phyloP scores from a whole-genome alignment of 2,797 vertebrate genomes.

The Alca torda region DNA sequence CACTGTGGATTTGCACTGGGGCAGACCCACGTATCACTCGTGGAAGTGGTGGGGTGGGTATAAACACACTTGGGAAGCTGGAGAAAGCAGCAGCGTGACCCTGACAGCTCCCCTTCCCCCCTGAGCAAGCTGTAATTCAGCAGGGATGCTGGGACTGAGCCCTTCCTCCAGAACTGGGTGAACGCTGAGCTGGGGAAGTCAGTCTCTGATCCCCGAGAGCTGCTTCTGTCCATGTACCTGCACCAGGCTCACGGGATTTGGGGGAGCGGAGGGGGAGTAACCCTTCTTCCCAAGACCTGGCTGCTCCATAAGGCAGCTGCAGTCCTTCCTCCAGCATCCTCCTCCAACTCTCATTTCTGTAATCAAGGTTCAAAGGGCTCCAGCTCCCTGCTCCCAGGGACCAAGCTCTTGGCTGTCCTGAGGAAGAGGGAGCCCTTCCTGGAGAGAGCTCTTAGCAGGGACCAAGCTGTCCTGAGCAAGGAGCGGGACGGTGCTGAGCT shows the following conservation, averaged over 20 bases:
- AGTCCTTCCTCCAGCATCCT: slow-evolving; percentile 12
- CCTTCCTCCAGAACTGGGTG: neutral
- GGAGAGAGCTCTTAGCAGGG: neutral
- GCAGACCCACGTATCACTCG: neutral
- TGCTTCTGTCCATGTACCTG: neutral
- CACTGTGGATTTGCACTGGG: neutral
- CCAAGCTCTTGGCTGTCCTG: neutral
- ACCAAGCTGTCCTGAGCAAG: neutral
- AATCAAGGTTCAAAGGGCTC: neutral
- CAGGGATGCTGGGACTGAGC: neutral
- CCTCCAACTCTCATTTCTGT: neutral
- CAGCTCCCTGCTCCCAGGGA: neutral
- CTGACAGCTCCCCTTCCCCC: neutral
- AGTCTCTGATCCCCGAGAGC: neutral
- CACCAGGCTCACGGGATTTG: neutral
- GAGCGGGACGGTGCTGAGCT: neutral
- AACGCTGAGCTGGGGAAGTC: neutral
- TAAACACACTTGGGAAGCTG: neutral
- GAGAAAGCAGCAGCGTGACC: neutral
- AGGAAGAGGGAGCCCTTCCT: neutral
- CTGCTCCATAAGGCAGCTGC: neutral
- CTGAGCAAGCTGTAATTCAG: neutral
- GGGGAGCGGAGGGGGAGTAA: neutral
- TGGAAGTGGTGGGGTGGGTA: neutral
- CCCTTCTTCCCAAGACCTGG: neutral